Evolutionary conservation across 2,888 invertebrate species (phyloP), one percentile per base, ranked within the genome.

Genomic region (Sinhomidia bicolor): DNA sequence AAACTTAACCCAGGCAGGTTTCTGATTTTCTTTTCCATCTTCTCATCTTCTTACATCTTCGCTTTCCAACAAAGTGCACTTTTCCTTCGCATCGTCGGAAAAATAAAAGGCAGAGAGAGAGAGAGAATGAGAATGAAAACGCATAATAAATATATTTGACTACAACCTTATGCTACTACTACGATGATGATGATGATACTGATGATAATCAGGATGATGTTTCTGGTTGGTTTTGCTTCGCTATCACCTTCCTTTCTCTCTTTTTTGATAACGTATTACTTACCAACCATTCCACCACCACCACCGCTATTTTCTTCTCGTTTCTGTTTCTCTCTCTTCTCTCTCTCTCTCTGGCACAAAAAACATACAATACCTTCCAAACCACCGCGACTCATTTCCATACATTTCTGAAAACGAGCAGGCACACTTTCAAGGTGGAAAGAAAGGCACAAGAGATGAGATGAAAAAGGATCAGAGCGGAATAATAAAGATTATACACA

Each of bases 1-100:
- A 89, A 85, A 89, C 65, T 88, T 84, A 79, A 62, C 65, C 83
- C 60, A 76, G 62, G 57, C 78, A 36, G 51, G 74, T 57, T 82
- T 82, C 29, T 62, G 82, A 82, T 78, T 88, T 41, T 32, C 54
- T 20, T 44, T 14, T 44, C 41, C 23, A n/a, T 44, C 71, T 71
- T 71, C 41, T 44, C 44, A 44, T 44, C 12, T 20, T 44, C 44
- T 44, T 44, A 7, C 62, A 14, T 14, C 23, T 62, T 4, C 23
- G 62, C 23, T 17, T 41, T n/a, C 10, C 17, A 32, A 54, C 78
- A 54, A 78, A 78, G 14, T 54, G 78, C 78, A 78, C 17, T 78
- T 9, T 54, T 54, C 32, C 20, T 47, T 41, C n/a, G 65, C 44
- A 44, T 4, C 71, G 10, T 23, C 32, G 62, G 62, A 32, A 65